phyloP scores from a whole-genome alignment of 2,888 invertebrate genomes.

The Euplagia quadripunctaria region DNA sequence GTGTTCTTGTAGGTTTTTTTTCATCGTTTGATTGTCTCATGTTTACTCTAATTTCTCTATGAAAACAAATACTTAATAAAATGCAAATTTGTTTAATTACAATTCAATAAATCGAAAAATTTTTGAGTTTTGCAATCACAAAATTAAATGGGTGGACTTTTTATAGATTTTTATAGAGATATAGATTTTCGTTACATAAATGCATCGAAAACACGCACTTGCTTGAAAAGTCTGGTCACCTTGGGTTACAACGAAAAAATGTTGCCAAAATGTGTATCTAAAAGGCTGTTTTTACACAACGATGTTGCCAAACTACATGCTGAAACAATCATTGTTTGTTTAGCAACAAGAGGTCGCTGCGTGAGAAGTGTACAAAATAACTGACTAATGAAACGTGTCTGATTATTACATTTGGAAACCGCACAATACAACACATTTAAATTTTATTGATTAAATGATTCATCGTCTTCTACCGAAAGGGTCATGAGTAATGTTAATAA shows the following conservation, averaged over 20 bases:
- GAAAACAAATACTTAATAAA: no score
- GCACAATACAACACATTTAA: constrained; percentile 12
- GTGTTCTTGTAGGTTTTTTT: no score
- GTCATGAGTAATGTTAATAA: not conserved
- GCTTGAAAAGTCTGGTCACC: no score
- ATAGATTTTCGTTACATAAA: no score
- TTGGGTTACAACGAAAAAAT: constrained; percentile 8
- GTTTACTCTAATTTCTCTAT: no score
- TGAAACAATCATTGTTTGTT: constrained; percentile 62
- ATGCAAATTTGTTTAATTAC: no score
- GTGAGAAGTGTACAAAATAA: constrained; percentile 55
- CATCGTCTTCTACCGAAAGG: not conserved
- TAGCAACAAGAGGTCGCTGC: constrained; percentile 61
- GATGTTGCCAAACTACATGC: constrained; percentile 50
- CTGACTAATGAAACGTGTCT: constrained; percentile 28
- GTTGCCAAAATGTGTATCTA: constrained; percentile 38
- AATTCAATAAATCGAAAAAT: no score
- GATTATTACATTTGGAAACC: constrained; percentile 29
- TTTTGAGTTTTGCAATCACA: no score
- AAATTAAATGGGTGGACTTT: no score
- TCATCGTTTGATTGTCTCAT: no score
- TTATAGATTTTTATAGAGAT: no score
- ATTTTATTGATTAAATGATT: constrained; percentile 5
- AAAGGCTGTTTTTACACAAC: constrained; percentile 34
- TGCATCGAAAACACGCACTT: no score